Conservation (phyloP, 2,888 invertebrate species). For the Cloeon dipterum region DNA sequence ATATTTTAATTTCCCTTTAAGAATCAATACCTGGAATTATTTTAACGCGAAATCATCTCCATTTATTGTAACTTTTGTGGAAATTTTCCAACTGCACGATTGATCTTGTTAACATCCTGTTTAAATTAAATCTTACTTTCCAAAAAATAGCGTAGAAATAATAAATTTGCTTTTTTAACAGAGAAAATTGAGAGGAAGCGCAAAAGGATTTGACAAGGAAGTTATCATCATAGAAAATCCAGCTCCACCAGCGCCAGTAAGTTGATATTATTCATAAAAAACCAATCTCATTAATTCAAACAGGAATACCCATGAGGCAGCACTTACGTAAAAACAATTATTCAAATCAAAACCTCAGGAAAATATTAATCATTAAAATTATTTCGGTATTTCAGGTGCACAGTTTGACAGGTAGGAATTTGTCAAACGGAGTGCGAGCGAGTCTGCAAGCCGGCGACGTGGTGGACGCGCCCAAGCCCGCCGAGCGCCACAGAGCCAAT, state of each 20-base stretch:
- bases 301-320: no score
- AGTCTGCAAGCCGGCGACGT: slow-evolving; percentile 24
- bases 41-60: no score
- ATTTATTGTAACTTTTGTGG: no score
- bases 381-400: slow-evolving; percentile 24
- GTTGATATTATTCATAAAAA: not conserved
- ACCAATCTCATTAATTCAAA: not conserved
- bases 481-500: not conserved
- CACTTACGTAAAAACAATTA: no score
- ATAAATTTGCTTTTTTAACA: no score
- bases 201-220: not conserved
- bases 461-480: not conserved
- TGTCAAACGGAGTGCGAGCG: slow-evolving; percentile 50
- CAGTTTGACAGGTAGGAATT: slow-evolving; percentile 57
- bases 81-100: no score
- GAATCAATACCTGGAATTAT: no score
- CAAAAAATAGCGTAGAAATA: no score
- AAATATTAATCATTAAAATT: not conserved
- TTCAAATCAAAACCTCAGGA: no score
- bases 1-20: no score
- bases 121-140: no score
- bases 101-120: no score
- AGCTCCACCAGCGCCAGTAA: not conserved
- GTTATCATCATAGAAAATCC: not conserved
- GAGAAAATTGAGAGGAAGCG: not conserved